Evolutionary conservation across 1,140 invertebrate genomes (phyloP).

Genomic region (Cydia fagiglandana): DNA sequence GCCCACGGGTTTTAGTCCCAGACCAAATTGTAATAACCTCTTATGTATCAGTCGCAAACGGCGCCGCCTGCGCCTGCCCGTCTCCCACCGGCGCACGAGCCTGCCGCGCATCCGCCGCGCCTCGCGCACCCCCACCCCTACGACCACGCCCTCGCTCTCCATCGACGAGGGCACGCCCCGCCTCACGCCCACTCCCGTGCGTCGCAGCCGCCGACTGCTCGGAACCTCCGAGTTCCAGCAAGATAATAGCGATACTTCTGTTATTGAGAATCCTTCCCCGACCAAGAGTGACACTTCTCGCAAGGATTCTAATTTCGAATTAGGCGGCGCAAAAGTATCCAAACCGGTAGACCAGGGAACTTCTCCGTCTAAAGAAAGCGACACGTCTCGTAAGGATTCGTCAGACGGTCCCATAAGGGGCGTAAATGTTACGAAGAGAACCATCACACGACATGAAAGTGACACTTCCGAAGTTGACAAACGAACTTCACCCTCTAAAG

Average conservation of each 20-base stretch:
- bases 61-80: conserved; percentile 11
- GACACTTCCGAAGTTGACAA: not conserved
- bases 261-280: not conserved
- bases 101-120: conserved; percentile 32
- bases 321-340: not conserved
- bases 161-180: conserved; percentile 14
- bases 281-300: not conserved
- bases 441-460: not conserved
- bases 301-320: not conserved
- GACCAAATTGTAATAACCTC: not conserved
- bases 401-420: not conserved
- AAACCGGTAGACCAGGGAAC: not conserved
- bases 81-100: conserved; percentile 32
- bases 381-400: not conserved
- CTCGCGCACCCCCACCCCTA: conserved; percentile 18
- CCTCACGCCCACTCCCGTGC: conserved; percentile 12
- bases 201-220: not conserved
- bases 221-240: not conserved
- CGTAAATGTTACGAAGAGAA: not conserved
- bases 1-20: not conserved
- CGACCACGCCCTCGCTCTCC: conserved; percentile 18
- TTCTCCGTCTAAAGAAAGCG: not conserved
- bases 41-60: conserved; percentile 1
- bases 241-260: not conserved
- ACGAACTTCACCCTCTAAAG: conserved; percentile 1